Percentiles rank a stretch among this genome's conserved stretches.
Evolutionary conservation across 2,113 vertebrate species (phyloP).

Genomic region (Ammodytes marinus): DNA sequence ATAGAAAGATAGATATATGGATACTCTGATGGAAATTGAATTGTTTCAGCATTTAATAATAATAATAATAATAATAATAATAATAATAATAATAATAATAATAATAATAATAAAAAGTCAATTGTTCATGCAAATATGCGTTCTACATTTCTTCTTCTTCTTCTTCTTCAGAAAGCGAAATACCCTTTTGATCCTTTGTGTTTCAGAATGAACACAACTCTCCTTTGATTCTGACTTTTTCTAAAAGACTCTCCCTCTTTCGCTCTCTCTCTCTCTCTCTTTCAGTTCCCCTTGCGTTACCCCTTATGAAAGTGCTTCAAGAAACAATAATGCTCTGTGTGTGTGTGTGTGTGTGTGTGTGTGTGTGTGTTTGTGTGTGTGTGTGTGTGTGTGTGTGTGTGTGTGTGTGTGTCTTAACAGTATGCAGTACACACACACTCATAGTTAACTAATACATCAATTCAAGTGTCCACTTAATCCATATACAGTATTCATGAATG

Average conservation of each 20-base stretch:
- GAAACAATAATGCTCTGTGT: slow-evolving; percentile 86
- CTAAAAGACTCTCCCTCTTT: slow-evolving; percentile 8
- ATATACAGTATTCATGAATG: background rate
- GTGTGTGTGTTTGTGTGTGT: slow-evolving; percentile 55
- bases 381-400: slow-evolving; percentile 48
- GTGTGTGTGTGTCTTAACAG: slow-evolving; percentile 40
- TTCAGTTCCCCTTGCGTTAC: slow-evolving; percentile 65
- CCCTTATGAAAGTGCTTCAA: slow-evolving; percentile 85
- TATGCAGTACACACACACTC: background rate
- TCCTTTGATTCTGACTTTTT: slow-evolving; percentile 21
- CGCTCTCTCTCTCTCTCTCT: slow-evolving; percentile 6
- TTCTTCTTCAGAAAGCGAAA: background rate
- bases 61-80: no score
- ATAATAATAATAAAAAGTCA: no score
- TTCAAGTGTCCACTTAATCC: background rate
- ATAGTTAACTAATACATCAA: background rate
- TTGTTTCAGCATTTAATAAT: no score
- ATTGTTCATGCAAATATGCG: no score
- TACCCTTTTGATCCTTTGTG: background rate
- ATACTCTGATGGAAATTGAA: no score
- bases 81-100: no score
- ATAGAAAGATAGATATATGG: background rate
- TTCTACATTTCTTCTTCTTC: no score
- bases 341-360: slow-evolving; percentile 63
- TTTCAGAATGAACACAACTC: slow-evolving; percentile 24